phyloP scores from a whole-genome alignment of 2,113 vertebrate species.

The Syrmaticus mikado region DNA sequence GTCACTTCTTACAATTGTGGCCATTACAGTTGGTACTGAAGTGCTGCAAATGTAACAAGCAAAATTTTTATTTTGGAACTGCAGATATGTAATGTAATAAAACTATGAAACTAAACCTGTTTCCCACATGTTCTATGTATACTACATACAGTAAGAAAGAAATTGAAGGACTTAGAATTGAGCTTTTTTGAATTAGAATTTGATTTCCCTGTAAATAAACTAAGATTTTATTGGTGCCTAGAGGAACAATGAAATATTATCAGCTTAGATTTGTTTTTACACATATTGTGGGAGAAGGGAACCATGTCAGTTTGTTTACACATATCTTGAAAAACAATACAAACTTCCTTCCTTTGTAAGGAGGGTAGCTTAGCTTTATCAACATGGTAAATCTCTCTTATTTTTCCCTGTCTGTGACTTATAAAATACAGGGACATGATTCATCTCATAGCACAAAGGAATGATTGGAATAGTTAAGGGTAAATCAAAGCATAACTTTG shows the following conservation, averaged over 20 bases:
- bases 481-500: not conserved
- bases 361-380: not conserved
- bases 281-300: not conserved
- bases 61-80: not conserved
- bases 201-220: not conserved
- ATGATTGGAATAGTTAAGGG: no score
- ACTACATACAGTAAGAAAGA: not conserved
- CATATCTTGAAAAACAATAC: rapidly evolving
- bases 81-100: not conserved
- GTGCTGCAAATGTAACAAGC: not conserved
- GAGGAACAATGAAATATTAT: not conserved
- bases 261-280: not conserved
- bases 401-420: not conserved
- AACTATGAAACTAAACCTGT: not conserved
- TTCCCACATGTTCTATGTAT: not conserved
- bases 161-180: not conserved
- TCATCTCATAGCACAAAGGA: not conserved
- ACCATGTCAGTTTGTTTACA: not conserved
- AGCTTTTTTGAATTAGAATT: not conserved
- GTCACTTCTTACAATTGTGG: not conserved
- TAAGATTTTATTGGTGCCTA: not conserved
- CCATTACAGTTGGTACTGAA: not conserved
- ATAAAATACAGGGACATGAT: not conserved
- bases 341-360: not conserved
- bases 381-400: not conserved